Evolutionary conservation across 53 echinoderm and acorn worm species (phyloP).

Genomic region (Echinometra lucunter): DNA sequence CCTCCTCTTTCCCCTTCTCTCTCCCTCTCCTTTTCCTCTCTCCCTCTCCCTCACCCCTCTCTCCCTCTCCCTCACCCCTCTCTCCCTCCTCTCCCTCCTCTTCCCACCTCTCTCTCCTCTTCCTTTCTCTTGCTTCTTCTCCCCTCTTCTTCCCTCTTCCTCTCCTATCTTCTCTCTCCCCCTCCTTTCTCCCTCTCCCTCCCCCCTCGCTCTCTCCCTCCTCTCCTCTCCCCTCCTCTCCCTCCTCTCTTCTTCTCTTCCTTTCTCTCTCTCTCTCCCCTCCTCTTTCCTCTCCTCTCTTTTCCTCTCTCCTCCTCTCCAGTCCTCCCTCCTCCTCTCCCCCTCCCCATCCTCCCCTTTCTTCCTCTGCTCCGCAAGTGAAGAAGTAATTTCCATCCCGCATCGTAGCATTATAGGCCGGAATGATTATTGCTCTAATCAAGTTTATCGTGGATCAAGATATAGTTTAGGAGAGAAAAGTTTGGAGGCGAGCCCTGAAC

Average conservation of each 20-base stretch:
- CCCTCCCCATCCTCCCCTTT: background rate
- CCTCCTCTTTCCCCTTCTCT: background rate
- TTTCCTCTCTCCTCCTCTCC: background rate
- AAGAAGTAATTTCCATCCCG: background rate
- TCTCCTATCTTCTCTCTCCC: no score
- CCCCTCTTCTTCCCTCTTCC: background rate
- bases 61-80: background rate
- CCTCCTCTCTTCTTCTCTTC: background rate
- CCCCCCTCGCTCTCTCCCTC: background rate
- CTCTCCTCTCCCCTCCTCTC: background rate
- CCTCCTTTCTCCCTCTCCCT: background rate
- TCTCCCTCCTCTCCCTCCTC: background rate
- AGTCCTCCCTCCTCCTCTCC: background rate
- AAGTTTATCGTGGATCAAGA: constrained; percentile 65
- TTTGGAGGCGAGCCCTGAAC: constrained; percentile 59
- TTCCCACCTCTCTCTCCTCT: no score
- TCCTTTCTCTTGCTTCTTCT: background rate
- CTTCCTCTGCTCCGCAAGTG: background rate
- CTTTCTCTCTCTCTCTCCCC: background rate
- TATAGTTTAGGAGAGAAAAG: constrained; percentile 49
- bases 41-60: background rate
- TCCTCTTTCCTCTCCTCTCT: background rate
- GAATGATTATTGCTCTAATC: constrained; percentile 57
- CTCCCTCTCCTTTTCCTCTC: no score
- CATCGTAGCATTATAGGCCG: background rate